phyloP scores from a whole-genome alignment of 2,797 vertebrate genomes.

The Steatocranus sp. region DNA sequence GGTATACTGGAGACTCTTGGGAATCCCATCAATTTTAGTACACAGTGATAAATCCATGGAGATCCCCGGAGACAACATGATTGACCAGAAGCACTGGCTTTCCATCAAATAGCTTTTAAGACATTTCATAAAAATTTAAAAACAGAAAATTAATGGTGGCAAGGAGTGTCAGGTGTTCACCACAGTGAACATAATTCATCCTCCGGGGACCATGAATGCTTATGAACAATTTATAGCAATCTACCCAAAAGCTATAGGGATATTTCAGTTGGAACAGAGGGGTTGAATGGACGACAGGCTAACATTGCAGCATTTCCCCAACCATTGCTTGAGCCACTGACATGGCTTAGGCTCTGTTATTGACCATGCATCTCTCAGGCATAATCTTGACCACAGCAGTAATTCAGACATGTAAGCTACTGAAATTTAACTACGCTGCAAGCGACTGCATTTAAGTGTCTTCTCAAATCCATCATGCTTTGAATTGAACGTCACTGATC shows the following conservation, averaged over 20 bases:
- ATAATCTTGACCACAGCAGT: neutral
- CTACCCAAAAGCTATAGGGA: neutral
- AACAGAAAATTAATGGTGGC: neutral
- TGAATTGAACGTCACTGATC: slow-evolving; percentile 47
- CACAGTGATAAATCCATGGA: neutral
- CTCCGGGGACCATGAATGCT: neutral
- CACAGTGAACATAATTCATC: neutral
- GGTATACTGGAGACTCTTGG: neutral
- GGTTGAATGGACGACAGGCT: neutral
- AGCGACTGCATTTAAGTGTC: slow-evolving; percentile 22
- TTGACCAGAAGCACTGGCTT: neutral
- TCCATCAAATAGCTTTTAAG: neutral
- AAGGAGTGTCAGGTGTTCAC: neutral
- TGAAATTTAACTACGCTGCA: slow-evolving; percentile 11
- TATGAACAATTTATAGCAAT: neutral
- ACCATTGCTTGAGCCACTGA: neutral
- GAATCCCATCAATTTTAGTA: neutral
- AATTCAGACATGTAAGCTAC: slow-evolving; percentile 21
- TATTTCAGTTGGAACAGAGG: neutral
- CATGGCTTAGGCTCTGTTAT: neutral
- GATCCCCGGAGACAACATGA: neutral
- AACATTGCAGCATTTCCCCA: neutral
- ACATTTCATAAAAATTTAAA: neutral
- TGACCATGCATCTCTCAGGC: slow-evolving; percentile 1
- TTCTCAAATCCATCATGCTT: slow-evolving; percentile 59